phyloP scores from a whole-genome alignment of 2,888 invertebrate genomes.

The Tiphia femorata region DNA sequence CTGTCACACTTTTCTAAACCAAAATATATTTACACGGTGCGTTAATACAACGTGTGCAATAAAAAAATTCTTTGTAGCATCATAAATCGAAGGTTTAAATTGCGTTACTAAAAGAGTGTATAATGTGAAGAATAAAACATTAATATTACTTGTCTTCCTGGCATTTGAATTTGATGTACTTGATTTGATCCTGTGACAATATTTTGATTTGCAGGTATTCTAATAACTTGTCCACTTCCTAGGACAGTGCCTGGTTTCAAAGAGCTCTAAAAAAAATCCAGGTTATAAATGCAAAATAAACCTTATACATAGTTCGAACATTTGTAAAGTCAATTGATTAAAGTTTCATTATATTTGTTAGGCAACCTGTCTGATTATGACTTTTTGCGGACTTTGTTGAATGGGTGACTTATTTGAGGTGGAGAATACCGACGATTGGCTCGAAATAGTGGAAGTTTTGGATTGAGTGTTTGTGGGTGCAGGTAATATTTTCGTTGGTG shows the following conservation, averaged over 20 bases:
- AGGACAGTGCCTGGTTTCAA: slow-evolving; percentile 66
- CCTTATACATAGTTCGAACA: background rate
- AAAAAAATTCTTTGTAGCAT: too few species aligned
- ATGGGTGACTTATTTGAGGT: slow-evolving; percentile 52
- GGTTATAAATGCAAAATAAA: background rate
- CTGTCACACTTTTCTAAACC: too few species aligned
- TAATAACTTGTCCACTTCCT: slow-evolving; percentile 69
- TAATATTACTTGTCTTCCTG: slow-evolving; percentile 78
- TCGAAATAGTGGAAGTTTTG: slow-evolving; percentile 50
- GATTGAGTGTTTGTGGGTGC: slow-evolving; percentile 69
- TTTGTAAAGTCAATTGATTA: too few species aligned
- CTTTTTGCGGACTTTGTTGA: slow-evolving; percentile 70
- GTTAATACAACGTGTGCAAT: slow-evolving; percentile 11
- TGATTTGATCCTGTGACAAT: slow-evolving; percentile 69
- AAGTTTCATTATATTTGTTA: slow-evolving; percentile 3
- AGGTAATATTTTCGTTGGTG: slow-evolving; percentile 80
- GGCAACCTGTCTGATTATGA: slow-evolving; percentile 71
- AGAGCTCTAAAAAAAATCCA: slow-evolving; percentile 55
- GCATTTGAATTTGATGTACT: slow-evolving; percentile 81
- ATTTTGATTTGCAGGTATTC: slow-evolving; percentile 70
- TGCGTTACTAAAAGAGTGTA: too few species aligned
- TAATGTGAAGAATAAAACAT: too few species aligned
- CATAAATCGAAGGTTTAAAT: too few species aligned
- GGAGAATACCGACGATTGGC: slow-evolving; percentile 55
- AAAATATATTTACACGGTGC: slow-evolving; percentile 8